Conservation (phyloP, 2,113 vertebrate species). For the Cyprinodon tularosa region DNA sequence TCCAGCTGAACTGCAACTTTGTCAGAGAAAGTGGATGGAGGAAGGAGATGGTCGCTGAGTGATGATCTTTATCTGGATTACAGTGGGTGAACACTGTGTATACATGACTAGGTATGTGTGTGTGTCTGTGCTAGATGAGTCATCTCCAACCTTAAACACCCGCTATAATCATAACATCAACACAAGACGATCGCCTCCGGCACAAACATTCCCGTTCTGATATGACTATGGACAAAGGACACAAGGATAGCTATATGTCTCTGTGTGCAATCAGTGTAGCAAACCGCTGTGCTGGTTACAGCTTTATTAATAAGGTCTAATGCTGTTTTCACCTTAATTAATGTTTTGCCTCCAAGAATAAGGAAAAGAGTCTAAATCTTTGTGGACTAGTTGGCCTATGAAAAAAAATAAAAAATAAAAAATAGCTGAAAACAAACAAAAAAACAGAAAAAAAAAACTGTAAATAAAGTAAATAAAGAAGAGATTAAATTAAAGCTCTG, state of each 20-base stretch:
- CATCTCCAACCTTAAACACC: slow-evolving; percentile 67
- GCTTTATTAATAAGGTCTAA: slow-evolving; percentile 52
- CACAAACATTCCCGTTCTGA: slow-evolving; percentile 64
- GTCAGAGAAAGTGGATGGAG: slow-evolving; percentile 54
- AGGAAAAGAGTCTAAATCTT: not conserved
- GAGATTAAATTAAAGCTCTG: too few relatives aligned
- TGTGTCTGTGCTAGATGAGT: slow-evolving; percentile 53
- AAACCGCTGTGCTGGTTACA: slow-evolving; percentile 32
- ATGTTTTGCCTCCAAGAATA: slow-evolving; percentile 4
- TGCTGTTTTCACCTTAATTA: slow-evolving; percentile 28
- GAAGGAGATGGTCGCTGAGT: slow-evolving; percentile 53
- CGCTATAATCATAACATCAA: slow-evolving; percentile 71
- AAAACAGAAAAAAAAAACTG: too few relatives aligned
- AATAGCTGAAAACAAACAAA: too few relatives aligned
- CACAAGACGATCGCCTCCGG: slow-evolving; percentile 51
- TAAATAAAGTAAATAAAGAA: too few relatives aligned
- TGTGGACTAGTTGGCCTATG: not conserved
- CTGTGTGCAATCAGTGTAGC: slow-evolving; percentile 8
- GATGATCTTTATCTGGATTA: slow-evolving; percentile 70
- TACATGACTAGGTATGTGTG: slow-evolving; percentile 33
- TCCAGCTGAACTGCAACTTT: slow-evolving; percentile 56
- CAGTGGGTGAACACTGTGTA: slow-evolving; percentile 43
- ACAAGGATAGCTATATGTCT: not conserved
- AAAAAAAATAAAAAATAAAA: too few relatives aligned
- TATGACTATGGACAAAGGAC: slow-evolving; percentile 30